Percentiles rank a stretch among this genome's conserved stretches.
Conservation (phyloP, 2,797 vertebrate species). For the Phaenicophaeus curvirostris region DNA sequence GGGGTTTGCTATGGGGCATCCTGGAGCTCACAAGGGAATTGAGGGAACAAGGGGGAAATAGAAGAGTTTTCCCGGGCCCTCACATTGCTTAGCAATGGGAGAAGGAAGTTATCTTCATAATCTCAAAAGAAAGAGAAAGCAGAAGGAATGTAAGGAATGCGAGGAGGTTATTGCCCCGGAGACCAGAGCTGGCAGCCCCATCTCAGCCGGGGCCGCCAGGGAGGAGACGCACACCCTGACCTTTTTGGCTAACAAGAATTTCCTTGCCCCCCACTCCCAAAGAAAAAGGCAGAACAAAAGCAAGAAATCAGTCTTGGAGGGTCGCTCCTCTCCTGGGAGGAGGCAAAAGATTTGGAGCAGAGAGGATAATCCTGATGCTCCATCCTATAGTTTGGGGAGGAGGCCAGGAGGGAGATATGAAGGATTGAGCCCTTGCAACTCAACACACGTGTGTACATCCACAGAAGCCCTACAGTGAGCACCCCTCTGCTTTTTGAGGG, state of each 20-base stretch:
- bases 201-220: not conserved
- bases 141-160: conserved; percentile 59
- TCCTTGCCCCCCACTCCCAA: not conserved
- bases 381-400: accelerated
- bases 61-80: not conserved
- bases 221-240: conserved; percentile 22
- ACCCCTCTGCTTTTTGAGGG: not conserved
- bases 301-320: not conserved
- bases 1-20: not conserved
- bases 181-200: conserved; percentile 11
- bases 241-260: conserved; percentile 35
- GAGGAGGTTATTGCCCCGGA: conserved; percentile 57
- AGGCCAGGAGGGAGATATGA: not conserved
- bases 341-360: not conserved
- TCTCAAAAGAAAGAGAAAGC: conserved; percentile 67
- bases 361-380: not conserved
- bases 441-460: accelerated
- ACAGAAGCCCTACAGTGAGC: accelerated
- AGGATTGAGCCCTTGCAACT: not conserved
- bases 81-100: conserved; percentile 14
- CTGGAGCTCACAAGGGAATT: not conserved
- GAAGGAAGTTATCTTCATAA: conserved; percentile 67
- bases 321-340: not conserved
- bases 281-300: not conserved
- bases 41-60: not conserved